phyloP scores from a whole-genome alignment of 2,888 invertebrate genomes.

The Argynnis bischoffii region DNA sequence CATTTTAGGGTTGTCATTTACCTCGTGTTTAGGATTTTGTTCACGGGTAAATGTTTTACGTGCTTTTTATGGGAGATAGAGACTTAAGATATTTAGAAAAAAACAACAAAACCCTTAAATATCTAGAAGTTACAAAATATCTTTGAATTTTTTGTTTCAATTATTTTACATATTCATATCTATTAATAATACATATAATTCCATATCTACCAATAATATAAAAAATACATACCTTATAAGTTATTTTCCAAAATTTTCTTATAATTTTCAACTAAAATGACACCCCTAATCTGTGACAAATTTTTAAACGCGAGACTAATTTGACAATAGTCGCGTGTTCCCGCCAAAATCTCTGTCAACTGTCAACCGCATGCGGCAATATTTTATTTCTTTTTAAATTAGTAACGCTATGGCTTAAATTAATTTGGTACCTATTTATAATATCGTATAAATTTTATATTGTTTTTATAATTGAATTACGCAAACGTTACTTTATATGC shows the following conservation, averaged over 20 bases:
- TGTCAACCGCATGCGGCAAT: constrained; percentile 55
- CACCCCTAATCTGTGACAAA: constrained; percentile 59
- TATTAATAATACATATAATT: too few relatives aligned
- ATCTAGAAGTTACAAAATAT: too few relatives aligned
- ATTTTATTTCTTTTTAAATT: constrained; percentile 37
- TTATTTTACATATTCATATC: too few relatives aligned
- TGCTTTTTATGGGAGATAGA: too few relatives aligned
- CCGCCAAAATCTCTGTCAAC: constrained; percentile 67
- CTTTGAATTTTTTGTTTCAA: too few relatives aligned
- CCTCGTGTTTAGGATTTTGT: not conserved
- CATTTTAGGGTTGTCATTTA: constrained; percentile 6
- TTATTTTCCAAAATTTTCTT: not conserved
- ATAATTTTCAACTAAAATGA: constrained; percentile 52
- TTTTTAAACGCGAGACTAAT: constrained; percentile 55
- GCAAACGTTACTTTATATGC: not conserved
- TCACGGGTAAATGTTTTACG: not conserved
- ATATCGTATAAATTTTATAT: constrained; percentile 2
- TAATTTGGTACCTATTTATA: constrained; percentile 19
- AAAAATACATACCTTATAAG: not conserved
- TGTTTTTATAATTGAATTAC: not conserved
- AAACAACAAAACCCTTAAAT: too few relatives aligned
- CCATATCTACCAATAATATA: too few relatives aligned
- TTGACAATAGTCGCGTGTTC: constrained; percentile 65
- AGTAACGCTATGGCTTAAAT: constrained; percentile 12
- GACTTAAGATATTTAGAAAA: too few relatives aligned